Evolutionary conservation across 1,140 invertebrate genomes (phyloP).

Genomic region (Nebria ingens): DNA sequence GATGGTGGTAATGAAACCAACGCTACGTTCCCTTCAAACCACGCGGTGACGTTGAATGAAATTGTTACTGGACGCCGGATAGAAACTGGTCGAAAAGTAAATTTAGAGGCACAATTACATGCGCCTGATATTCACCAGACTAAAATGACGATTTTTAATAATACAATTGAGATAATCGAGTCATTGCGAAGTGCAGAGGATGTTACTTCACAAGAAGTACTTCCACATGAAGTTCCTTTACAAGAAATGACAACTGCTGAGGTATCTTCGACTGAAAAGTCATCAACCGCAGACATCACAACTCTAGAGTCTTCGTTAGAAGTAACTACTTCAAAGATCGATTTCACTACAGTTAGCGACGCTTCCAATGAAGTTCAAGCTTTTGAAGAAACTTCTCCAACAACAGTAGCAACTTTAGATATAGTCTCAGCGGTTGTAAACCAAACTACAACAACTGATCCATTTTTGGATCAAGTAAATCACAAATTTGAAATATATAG

Average conservation of each 20-base stretch:
- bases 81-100: conserved; percentile 33
- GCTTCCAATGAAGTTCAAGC: too few relatives aligned
- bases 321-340: background rate
- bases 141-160: background rate
- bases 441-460: background rate
- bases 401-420: too few relatives aligned
- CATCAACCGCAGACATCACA: background rate
- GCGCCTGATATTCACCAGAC: background rate
- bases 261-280: background rate
- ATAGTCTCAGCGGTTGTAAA: too few relatives aligned
- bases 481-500: conserved; percentile 29
- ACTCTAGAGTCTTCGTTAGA: background rate
- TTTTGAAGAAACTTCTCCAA: too few relatives aligned
- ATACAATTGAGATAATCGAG: background rate
- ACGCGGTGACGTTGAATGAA: background rate
- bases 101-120: conserved; percentile 24
- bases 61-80: background rate
- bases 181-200: background rate
- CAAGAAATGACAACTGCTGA: background rate
- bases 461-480: too few relatives aligned
- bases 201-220: too few relatives aligned
- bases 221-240: too few relatives aligned
- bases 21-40: background rate
- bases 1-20: conserved; percentile 27
- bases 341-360: background rate